Evolutionary conservation across 2,113 vertebrate genomes (phyloP).

Genomic region (Labrus mixtus): DNA sequence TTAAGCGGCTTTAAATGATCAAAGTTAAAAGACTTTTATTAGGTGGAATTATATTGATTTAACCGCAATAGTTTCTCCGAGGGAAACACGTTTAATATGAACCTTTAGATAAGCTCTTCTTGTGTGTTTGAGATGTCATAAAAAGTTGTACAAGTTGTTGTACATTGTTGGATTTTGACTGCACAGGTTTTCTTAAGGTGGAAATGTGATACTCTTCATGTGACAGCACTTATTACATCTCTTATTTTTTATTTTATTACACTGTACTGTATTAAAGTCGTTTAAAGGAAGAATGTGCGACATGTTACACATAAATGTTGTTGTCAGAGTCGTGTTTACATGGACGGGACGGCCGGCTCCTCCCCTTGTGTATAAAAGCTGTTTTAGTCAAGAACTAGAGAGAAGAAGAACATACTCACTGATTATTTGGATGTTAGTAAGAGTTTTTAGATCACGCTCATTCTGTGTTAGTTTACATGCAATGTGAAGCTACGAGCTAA

Average conservation of each 20-base stretch:
- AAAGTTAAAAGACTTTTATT: neutral
- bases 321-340: no score
- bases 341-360: no score
- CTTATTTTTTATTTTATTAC: neutral
- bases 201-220: slow-evolving; percentile 25
- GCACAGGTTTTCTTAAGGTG: slow-evolving; percentile 38
- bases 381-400: no score
- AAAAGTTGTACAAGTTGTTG: slow-evolving; percentile 18
- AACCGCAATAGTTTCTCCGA: neutral
- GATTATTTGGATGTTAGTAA: no score
- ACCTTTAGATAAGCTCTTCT: slow-evolving; percentile 18
- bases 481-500: no score
- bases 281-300: no score
- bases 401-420: no score
- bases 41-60: slow-evolving; percentile 2
- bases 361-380: no score
- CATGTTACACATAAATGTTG: no score
- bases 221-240: slow-evolving; percentile 10
- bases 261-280: neutral
- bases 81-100: neutral
- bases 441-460: no score
- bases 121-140: slow-evolving; percentile 10
- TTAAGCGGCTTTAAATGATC: slow-evolving; percentile 39
- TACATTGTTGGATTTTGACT: slow-evolving; percentile 1
- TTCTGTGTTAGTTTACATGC: no score